Evolutionary conservation across 2,888 invertebrate species (phyloP).

Genomic region (Acleris cristana): DNA sequence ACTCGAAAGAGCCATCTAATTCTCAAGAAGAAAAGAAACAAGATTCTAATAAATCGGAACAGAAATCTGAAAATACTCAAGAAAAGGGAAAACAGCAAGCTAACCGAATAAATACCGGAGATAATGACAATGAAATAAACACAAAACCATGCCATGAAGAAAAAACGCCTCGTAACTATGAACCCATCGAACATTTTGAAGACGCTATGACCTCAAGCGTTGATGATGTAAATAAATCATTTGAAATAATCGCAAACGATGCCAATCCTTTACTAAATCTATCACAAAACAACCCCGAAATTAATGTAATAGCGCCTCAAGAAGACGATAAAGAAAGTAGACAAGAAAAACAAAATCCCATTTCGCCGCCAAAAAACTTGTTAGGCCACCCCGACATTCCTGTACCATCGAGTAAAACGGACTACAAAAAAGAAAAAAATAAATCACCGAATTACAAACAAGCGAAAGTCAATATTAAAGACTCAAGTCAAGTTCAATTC

Average conservation of each 20-base stretch:
- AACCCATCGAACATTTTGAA: conserved; percentile 75
- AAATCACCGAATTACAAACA: conserved; percentile 70
- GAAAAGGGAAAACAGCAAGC: conserved; percentile 66
- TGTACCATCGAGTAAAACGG: conserved; percentile 80
- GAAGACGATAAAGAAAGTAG: conserved; percentile 55
- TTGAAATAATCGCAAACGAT: conserved; percentile 72
- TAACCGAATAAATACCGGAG: conserved; percentile 29
- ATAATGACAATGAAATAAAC: conserved; percentile 32
- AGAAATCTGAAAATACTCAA: conserved; percentile 50
- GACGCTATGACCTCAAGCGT: conserved; percentile 73
- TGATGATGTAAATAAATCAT: conserved; percentile 73
- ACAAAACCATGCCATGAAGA: conserved; percentile 38
- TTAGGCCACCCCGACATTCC: conserved; percentile 80
- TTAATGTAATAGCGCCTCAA: conserved; percentile 63
- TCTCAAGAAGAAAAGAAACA: conserved; percentile 46
- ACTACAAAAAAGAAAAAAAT: conserved; percentile 80
- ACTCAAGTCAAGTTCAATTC: conserved; percentile 54
- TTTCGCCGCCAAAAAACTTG: conserved; percentile 83
- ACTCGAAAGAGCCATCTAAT: conserved; percentile 42
- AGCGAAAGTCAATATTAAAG: conserved; percentile 76
- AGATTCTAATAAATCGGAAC: conserved; percentile 51
- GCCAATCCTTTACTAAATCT: conserved; percentile 42
- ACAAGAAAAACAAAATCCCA: conserved; percentile 55
- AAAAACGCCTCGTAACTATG: conserved; percentile 49
- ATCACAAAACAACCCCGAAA: conserved; percentile 60